A percentile compares a stretch with the other conserved stretches of the same genome.
Conservation (phyloP, 1,140 invertebrate species). For the Penaeus indicus region DNA sequence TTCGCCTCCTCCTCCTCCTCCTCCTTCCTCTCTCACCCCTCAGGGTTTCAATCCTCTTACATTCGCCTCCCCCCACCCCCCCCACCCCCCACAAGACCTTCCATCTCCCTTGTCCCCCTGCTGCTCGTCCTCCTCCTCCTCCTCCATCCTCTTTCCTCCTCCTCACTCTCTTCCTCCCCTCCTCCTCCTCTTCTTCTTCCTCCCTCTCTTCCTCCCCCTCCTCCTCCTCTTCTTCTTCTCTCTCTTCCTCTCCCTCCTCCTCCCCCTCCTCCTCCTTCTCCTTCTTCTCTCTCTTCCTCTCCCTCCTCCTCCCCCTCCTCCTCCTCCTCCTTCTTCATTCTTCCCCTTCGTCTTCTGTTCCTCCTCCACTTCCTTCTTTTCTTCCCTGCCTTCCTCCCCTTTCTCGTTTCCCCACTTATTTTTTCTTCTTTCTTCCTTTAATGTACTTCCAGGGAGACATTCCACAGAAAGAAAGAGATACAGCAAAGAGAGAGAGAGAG, state of each 20-base stretch:
- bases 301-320: background rate
- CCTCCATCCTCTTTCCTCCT: background rate
- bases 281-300: background rate
- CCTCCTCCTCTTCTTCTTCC: background rate
- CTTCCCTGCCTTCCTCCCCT: background rate
- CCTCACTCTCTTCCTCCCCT: no score
- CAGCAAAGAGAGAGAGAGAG: background rate
- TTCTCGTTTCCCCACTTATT: no score
- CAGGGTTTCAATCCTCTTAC: background rate
- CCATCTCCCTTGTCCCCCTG: slow-evolving; percentile 3
- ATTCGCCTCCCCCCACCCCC: background rate
- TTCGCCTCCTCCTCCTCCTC: no score
- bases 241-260: slow-evolving; percentile 1
- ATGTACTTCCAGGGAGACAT: background rate
- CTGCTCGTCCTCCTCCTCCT: slow-evolving; percentile 15
- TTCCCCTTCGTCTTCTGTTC: no score
- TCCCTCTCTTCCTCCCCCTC: background rate
- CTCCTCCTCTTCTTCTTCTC: slow-evolving; percentile 12
- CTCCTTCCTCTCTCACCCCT: background rate
- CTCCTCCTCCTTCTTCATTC: no score
- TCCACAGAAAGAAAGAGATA: background rate
- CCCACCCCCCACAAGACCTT: background rate
- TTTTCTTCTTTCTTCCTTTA: slow-evolving; percentile 10
- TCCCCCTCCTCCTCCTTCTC: slow-evolving; percentile 11
- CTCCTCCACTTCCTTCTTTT: no score